Base-by-base conservation (phyloP, 2,797 vertebrate species). In the Silurus aristotelis region DNA sequence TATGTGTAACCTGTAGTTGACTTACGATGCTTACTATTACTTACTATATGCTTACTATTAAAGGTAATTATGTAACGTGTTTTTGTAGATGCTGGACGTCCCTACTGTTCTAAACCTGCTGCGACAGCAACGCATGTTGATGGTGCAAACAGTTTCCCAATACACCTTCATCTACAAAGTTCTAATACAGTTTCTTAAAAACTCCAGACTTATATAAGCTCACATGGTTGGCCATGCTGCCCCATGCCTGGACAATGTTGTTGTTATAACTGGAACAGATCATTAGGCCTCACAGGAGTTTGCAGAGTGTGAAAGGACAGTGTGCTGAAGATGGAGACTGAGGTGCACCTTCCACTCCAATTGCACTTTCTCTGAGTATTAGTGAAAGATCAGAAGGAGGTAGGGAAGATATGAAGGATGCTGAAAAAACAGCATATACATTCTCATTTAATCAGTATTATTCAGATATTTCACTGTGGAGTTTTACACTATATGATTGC, bases 111-210 rank as follows among this genome's bases (percentile, higher is more conserved):
- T 99, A 92, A 92, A 90, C 82, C 93, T 94, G 93, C 93, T 99
- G 86, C 94, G 98, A 22, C 93, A 95, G 48, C 98, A 99, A 94
- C 96, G 98, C 25, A 99, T 99, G 98, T 93, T 99, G 95, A 96
- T 98, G 97, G 98, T 99, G 89, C 98, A 99, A 95, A 99, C 97
- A 0, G 94, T 98, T 84, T 95, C 96, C 0, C 98, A 99, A 93
- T 99, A 99, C 92, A 97, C 94, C 14, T 99, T 99, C 2, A 95
- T 99, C 89, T 99, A 99, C 92, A 96, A 95, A 91, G 97, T 98
- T 80, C 96, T 99, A 89, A 96, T 99, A 89, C 96, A 99, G 92
- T 99, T 98, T 93, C 96, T 99, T 88, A 96, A 95, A 89, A 98
- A 97, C 92, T 99, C 98, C 80, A 94, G 98, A 92, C 97, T 99